Evolutionary conservation across 2,797 vertebrate species (phyloP).

Genomic region (Semotilus atromaculatus): DNA sequence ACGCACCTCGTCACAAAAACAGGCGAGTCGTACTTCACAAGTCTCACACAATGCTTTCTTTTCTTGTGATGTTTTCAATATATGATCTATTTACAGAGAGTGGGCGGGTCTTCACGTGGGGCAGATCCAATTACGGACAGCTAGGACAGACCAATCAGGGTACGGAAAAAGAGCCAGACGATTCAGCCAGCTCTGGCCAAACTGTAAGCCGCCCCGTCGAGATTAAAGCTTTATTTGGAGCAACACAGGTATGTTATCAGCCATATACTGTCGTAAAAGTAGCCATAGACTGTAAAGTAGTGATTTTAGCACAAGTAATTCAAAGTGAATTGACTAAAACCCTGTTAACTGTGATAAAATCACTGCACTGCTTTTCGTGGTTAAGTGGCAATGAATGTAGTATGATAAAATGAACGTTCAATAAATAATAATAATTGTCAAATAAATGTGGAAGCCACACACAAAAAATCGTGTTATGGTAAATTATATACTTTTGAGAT

Average conservation of each 20-base stretch:
- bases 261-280: neutral
- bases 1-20: constrained; percentile 88
- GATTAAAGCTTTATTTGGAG: constrained; percentile 80
- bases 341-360: neutral
- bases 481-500: neutral
- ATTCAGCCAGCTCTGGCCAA: constrained; percentile 44
- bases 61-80: neutral
- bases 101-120: constrained; percentile 90
- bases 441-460: neutral
- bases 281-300: neutral
- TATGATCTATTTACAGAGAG: constrained; percentile 75
- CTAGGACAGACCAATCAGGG: constrained; percentile 77
- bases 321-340: neutral
- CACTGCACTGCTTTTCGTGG: neutral
- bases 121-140: constrained; percentile 90
- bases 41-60: constrained; percentile 11
- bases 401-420: neutral
- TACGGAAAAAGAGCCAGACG: constrained; percentile 53
- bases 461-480: neutral
- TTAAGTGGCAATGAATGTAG: neutral
- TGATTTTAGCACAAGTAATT: neutral
- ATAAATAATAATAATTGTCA: neutral
- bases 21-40: constrained; percentile 73
- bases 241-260: constrained; percentile 80
- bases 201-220: constrained; percentile 66